These are phyloP conservation scores for Trachelus tabidus DNA, from an alignment of 2,888 invertebrate species.

Conservation along the genomic window DNA sequence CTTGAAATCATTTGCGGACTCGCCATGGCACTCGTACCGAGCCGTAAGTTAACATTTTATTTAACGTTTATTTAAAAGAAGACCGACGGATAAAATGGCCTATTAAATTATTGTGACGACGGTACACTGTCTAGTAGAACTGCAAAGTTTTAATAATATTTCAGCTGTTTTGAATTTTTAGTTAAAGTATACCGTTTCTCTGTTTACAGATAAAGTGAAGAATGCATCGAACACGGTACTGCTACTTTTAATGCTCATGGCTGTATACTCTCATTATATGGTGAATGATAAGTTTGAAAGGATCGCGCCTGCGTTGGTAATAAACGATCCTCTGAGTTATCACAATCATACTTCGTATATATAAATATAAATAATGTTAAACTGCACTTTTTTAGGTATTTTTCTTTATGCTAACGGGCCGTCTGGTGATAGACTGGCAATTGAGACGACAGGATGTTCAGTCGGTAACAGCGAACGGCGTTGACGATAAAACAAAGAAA, in stretches of 20 bases:
- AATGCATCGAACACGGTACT: constrained; percentile 89
- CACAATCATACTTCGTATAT: not conserved
- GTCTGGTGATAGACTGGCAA: constrained; percentile 85
- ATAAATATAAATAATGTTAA: not conserved
- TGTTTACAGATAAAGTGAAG: constrained; percentile 85
- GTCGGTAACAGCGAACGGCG: constrained; percentile 62
- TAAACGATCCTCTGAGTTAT: constrained; percentile 24
- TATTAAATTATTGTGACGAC: not conserved
- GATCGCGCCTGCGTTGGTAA: constrained; percentile 87
- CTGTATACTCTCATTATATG: constrained; percentile 93
- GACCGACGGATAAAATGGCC: not conserved
- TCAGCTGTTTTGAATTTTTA: not conserved
- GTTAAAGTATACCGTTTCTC: not conserved
- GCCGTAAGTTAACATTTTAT: constrained; percentile 74
- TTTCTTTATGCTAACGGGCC: constrained; percentile 90
- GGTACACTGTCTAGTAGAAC: not conserved
- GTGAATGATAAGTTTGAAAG: constrained; percentile 93
- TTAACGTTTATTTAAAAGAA: not conserved
- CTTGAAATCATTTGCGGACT: constrained; percentile 87
- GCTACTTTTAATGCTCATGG: constrained; percentile 85
- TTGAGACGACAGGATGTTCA: constrained; percentile 67
- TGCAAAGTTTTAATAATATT: not conserved
- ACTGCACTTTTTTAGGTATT: constrained; percentile 69
- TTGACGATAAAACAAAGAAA: constrained; percentile 67
- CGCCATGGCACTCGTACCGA: constrained; percentile 84